Base-by-base conservation (phyloP, 2,888 invertebrate species). In the Leptogaster cylindrica region DNA sequence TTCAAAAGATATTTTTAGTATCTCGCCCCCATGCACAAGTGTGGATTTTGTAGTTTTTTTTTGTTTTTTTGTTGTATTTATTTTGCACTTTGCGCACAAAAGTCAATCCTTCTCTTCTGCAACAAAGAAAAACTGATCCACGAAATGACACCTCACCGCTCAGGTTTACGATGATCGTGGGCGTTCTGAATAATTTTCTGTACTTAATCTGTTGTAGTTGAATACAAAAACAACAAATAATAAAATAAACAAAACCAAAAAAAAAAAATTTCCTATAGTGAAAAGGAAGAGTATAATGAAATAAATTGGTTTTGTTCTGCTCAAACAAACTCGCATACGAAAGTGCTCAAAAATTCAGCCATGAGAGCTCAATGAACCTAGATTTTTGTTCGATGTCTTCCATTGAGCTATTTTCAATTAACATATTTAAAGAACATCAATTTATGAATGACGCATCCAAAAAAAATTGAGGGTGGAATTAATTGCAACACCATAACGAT, bases 401-500 rank as follows among this genome's bases (percentile, higher is more conserved):
- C 16, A 10, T 14, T 7, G 52, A 46, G 46, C 12, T 23, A 23
- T 23, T 33, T 31, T 28, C 33, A 33, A 18, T 52, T 27, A 5
- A 16, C 52, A 31, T 52, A 33, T 52, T 52, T 52, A 33, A 31
- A 16, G 33, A 52, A 33, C 28, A 52, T 23, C 7, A 10, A 10
- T 52, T 52, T 52, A 52, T 52, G 52, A 52, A 31, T 52, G 52
- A 33, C 52, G 31, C 16, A 16, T 27, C 27, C 27, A 31, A 52
- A 52, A n/a, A n/a, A n/a, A 52, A 31, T 52, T 33, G 33, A 18
- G 52, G 52, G 52, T 52, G 52, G 52, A 52, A n/a, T 16, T 27
- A 28, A 31, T 52, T 33, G 14, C 31, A 16, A 52, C 16, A 33
- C n/a, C n/a, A n/a, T n/a, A n/a, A n/a, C n/a, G n/a, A n/a, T n/a